phyloP scores from a whole-genome alignment of 2,113 vertebrate species.

The Sprattus sprattus region DNA sequence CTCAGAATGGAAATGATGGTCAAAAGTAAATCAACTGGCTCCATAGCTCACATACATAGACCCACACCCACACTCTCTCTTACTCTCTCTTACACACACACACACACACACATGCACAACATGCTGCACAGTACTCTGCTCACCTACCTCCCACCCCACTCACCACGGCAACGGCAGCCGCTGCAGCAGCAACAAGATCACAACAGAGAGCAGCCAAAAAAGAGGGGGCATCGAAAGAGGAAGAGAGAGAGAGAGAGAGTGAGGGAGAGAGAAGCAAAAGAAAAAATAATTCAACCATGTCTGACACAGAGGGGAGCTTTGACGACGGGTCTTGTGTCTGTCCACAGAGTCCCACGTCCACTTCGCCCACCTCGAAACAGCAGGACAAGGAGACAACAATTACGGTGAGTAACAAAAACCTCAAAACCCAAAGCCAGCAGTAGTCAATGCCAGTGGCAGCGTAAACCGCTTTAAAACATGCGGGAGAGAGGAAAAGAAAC shows the following conservation, averaged over 20 bases:
- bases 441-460: slow-evolving; percentile 22
- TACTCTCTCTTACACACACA: not conserved
- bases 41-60: not conserved
- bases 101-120: slow-evolving; percentile 29
- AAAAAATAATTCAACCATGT: slow-evolving; percentile 53
- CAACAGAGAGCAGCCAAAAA: slow-evolving; percentile 38
- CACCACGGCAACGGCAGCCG: slow-evolving; percentile 45
- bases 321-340: slow-evolving; percentile 72
- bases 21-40: not conserved
- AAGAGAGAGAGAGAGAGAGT: slow-evolving; percentile 28
- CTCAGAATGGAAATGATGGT: slow-evolving; percentile 23
- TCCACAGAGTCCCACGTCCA: slow-evolving; percentile 80
- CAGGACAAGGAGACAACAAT: slow-evolving; percentile 80
- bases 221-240: slow-evolving; percentile 13
- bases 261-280: slow-evolving; percentile 28
- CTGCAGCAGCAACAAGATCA: slow-evolving; percentile 20
- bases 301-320: slow-evolving; percentile 71
- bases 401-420: slow-evolving; percentile 75
- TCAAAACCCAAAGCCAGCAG: slow-evolving; percentile 28
- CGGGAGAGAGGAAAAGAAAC: not conserved
- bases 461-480: slow-evolving; percentile 17
- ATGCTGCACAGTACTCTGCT: slow-evolving; percentile 43
- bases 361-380: slow-evolving; percentile 69
- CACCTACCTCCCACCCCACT: slow-evolving; percentile 38
- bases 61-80: not conserved